Conservation (phyloP, 1,140 invertebrate genomes). For the Chionoecetes opilio region DNA sequence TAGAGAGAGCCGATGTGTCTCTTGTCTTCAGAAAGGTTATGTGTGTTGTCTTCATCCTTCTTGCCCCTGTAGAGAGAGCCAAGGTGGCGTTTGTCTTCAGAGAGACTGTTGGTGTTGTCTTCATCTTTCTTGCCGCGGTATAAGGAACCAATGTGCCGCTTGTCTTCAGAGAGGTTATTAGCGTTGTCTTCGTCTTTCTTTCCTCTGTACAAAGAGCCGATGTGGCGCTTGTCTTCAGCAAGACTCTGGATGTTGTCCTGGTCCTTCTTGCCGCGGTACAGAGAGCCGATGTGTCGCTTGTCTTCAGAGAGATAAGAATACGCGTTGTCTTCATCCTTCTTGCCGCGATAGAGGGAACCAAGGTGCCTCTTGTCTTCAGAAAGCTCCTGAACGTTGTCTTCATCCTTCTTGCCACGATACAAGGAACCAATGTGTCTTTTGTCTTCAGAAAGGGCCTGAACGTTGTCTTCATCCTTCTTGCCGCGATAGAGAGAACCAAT, state of each 20-base stretch:
- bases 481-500: background rate
- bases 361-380: background rate
- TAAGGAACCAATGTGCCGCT: slow-evolving; percentile 41
- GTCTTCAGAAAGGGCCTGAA: background rate
- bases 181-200: background rate
- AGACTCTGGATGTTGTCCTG: background rate
- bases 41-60: background rate
- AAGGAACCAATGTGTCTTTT: slow-evolving; percentile 38
- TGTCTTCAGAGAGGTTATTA: slow-evolving; percentile 7
- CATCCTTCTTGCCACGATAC: background rate
- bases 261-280: background rate
- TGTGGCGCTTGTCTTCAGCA: background rate
- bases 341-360: background rate
- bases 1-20: slow-evolving; percentile 5
- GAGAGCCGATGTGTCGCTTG: slow-evolving; percentile 38
- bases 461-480: background rate
- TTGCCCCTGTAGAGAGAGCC: background rate
- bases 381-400: background rate
- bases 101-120: background rate
- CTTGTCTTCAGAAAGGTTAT: slow-evolving; percentile 43
- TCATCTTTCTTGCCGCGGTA: background rate
- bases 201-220: background rate
- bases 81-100: slow-evolving; percentile 55
- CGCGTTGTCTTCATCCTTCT: background rate
- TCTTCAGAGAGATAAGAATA: background rate